Evolutionary conservation across 2,797 vertebrate genomes (phyloP), one percentile per base, ranked within the genome.

Genomic region (Craterocephalus amniculus): DNA sequence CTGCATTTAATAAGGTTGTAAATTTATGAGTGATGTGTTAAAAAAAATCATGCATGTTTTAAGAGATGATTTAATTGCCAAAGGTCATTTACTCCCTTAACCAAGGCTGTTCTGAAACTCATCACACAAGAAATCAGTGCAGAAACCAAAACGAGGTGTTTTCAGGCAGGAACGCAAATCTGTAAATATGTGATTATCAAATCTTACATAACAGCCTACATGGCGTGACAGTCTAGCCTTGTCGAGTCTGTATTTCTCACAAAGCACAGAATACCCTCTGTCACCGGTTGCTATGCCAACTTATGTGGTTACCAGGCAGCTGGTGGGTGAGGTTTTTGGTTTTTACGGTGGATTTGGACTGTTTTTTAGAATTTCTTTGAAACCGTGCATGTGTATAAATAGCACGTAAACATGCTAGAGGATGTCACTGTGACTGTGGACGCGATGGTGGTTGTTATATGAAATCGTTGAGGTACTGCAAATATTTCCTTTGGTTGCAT

Each of bases 211-310:
- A 77, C 38, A 75, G 59, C 63, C 57, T 6, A 20, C 55, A 67
- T 24, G 29, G 54, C 38, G 5, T 32, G 55, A 20, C 49, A 65
- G 20, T 81, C 67, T 52, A 56, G 79, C 75, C 69, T 72, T 27
- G 62, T 40, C 70, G 69, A 71, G 59, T 71, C 56, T 70, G 56
- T 51, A 3, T 58, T 79, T 67, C 70, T 73, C 77, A 72, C 77
- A 69, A 58, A 82, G 76, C 51, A 6, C 10, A 13, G 70, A 61
- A 54, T 63, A 67, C 72, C 34, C 83, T 58, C 73, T 80, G 74
- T 71, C 62, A 3, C 57, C 3, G 69, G 90, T 88, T 88, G 84
- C 84, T 60, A 79, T 86, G 86, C 55, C 83, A 71, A 83, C 87
- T 29, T 43, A 14, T 43, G 16, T 65, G 68, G 82, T 81, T 80